phyloP scores from a whole-genome alignment of 2,888 invertebrate species.

The Diarsia brunnea region DNA sequence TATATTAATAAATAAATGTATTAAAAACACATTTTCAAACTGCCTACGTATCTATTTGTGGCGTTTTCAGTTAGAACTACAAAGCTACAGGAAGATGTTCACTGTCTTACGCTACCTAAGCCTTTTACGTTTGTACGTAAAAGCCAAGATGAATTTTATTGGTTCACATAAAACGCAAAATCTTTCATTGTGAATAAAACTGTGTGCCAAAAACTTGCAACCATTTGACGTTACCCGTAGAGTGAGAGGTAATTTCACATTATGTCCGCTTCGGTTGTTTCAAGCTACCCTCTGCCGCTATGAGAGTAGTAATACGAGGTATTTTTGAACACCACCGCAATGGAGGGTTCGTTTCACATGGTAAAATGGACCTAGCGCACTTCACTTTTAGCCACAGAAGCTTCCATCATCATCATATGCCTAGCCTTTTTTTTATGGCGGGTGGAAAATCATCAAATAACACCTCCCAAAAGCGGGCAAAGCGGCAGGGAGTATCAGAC shows the following conservation, averaged over 20 bases:
- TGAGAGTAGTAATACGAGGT: constrained; percentile 53
- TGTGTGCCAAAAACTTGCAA: constrained; percentile 77
- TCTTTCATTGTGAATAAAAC: constrained; percentile 60
- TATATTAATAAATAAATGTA: not conserved
- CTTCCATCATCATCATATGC: too few species aligned
- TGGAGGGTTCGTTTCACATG: not conserved
- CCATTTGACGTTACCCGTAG: constrained; percentile 55
- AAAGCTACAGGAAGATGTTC: not conserved
- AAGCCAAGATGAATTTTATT: constrained; percentile 17
- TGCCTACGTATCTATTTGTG: not conserved
- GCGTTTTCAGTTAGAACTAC: not conserved
- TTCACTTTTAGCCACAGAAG: too few species aligned
- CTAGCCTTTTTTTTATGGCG: too few species aligned
- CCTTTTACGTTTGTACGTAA: not conserved
- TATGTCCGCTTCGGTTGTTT: constrained; percentile 76
- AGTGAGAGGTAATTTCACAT: constrained; percentile 75
- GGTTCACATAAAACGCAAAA: not conserved
- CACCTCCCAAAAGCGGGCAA: too few species aligned
- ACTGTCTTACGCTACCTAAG: not conserved
- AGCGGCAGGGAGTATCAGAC: too few species aligned
- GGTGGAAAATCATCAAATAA: too few species aligned
- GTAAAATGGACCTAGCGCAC: not conserved
- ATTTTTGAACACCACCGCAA: constrained; percentile 57
- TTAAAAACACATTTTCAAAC: not conserved
- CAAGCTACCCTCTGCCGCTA: constrained; percentile 64